A percentile compares a stretch with the other conserved stretches of the same genome.
Evolutionary conservation across 2,113 vertebrate species (phyloP).

Genomic region (Nanger granti): DNA sequence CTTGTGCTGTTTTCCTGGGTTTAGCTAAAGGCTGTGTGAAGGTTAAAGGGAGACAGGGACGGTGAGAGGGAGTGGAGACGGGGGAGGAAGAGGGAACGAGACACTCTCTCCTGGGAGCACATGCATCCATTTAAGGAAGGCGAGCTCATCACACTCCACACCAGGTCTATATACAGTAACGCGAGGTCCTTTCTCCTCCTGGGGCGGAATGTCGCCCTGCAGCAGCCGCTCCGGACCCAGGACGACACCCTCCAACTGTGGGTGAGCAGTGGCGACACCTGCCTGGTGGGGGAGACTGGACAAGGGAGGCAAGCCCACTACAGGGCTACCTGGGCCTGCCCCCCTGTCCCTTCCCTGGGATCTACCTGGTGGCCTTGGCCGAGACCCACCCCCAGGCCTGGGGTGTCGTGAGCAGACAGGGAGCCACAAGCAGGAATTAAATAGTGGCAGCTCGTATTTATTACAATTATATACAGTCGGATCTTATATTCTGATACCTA

Average conservation of each 20-base stretch:
- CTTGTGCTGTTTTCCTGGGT: constrained; percentile 59
- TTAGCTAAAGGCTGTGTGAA: constrained; percentile 71
- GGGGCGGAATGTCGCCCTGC: constrained; percentile 66
- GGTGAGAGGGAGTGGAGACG: constrained; percentile 36
- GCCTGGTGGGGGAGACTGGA: not conserved
- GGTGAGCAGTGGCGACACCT: not conserved
- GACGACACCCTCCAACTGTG: constrained; percentile 62
- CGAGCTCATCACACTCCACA: constrained; percentile 71
- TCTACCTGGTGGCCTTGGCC: not conserved
- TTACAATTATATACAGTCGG: constrained; percentile 89
- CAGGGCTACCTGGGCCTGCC: not conserved
- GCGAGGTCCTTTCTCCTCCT: constrained; percentile 70
- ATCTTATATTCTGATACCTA: constrained; percentile 79
- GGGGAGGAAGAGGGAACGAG: not conserved
- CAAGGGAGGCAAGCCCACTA: not conserved
- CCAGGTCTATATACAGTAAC: constrained; percentile 82
- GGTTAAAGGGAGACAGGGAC: constrained; percentile 64
- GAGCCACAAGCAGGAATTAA: constrained; percentile 71
- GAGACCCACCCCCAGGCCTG: not conserved
- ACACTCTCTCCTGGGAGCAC: constrained; percentile 70
- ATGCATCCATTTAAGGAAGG: constrained; percentile 81
- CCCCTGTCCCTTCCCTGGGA: not conserved
- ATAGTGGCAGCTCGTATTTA: constrained; percentile 87
- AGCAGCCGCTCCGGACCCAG: constrained; percentile 51
- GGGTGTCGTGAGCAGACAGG: constrained; percentile 11